Conservation (phyloP, 53 echinoderm and acorn worm genomes). For the Arbacia lixula region DNA sequence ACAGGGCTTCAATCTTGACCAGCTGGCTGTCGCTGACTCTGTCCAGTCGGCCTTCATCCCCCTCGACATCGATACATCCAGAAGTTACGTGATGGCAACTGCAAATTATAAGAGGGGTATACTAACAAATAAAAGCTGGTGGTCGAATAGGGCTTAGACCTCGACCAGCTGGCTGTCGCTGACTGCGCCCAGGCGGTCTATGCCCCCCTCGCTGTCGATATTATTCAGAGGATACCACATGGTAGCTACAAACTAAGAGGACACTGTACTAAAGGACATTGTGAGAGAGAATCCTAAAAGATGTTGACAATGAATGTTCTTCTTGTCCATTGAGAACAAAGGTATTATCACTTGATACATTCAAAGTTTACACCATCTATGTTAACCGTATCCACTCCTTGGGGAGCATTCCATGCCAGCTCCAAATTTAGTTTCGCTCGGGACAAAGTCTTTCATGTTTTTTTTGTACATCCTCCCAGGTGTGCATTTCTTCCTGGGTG, state of each 20-base stretch:
- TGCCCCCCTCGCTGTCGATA: conserved; percentile 33
- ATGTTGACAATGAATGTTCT: no score
- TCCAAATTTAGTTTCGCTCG: no score
- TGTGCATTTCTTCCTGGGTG: no score
- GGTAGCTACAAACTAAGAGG: conserved; percentile 61
- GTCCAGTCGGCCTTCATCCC: conserved; percentile 51
- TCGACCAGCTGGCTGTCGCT: conserved; percentile 60
- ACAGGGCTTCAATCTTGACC: conserved; percentile 73
- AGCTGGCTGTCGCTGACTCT: conserved; percentile 57
- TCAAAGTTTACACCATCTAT: no score
- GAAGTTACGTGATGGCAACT: conserved; percentile 42
- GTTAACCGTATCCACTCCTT: no score
- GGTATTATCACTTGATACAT: no score
- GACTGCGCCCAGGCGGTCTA: conserved; percentile 54
- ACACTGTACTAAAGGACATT: no score
- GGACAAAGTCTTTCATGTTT: no score
- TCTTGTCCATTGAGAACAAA: no score
- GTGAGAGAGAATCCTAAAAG: no score
- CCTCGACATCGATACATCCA: conserved; percentile 32
- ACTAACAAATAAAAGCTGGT: conserved; percentile 73
- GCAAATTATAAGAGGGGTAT: conserved; percentile 66
- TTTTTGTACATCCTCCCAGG: no score
- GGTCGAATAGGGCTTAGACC: conserved; percentile 69
- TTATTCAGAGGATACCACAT: conserved; percentile 33
- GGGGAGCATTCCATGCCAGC: no score